Evolutionary conservation across 2,888 invertebrate genomes (phyloP), one percentile per base, ranked within the genome.

Genomic region (Caenorhabditis wallacei): DNA sequence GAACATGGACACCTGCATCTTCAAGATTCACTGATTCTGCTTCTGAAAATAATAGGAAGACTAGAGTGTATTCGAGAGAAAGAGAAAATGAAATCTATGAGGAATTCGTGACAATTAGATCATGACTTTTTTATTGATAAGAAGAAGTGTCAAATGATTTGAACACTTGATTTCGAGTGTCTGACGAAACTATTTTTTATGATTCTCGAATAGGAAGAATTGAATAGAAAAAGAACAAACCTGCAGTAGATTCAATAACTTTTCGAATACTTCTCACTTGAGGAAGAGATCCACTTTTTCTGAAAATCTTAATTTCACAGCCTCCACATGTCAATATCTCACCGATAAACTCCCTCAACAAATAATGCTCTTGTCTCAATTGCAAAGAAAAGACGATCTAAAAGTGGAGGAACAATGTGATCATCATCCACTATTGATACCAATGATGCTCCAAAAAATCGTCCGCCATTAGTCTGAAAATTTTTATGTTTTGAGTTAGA

Each of bases 331-430:
- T 18, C 13, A 4, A 2, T 48, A 4, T 18, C 46, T 48, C 18
- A 86, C 63, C 97, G 94, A 92, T 98, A 97, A 82, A 98, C 94
- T 1, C 97, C 97, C 92, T 97, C 97, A 0, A 96, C 95, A 92
- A 96, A 97, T 54, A 97, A 93, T 10, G 97, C 97, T 86, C 95
- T 95, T 94, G 96, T 94, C 93, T 98, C 97, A 89, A 98, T 96
- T 40, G 95, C 95, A 43, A 95, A 95, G 87, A 97, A 95, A 63
- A 98, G 94, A 85, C 95, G 94, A 92, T 97, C 97, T 46, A 97
- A 95, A 10, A 97, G 95, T n/a, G 95, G 93, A 0, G 97, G 97
- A 85, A 91, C 86, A 5, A 80, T 86, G 13, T 91, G 91, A 35
- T 92, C 92, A 51, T 91, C 89, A 37, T 88, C 88, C 8, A 92